Conservation (phyloP, 2,888 invertebrate genomes). For the Allophyes oxyacanthae region DNA sequence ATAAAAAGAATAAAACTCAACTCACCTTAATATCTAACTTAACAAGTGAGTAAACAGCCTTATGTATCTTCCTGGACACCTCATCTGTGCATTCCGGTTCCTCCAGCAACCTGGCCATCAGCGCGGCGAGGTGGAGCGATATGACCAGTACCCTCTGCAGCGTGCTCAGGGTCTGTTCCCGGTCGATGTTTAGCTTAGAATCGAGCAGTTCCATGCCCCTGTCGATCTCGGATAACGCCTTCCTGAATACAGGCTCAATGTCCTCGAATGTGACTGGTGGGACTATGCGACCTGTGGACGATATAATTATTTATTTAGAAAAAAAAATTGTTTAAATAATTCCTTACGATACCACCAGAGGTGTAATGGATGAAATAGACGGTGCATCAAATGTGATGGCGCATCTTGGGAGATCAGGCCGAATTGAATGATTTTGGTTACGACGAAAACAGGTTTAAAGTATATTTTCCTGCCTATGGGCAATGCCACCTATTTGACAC, state of each 20-base stretch:
- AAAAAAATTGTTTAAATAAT: too few relatives aligned
- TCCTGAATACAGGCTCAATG: slow-evolving; percentile 94
- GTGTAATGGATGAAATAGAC: too few relatives aligned
- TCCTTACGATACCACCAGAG: too few relatives aligned
- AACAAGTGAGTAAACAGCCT: slow-evolving; percentile 93
- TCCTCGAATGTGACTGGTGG: slow-evolving; percentile 95
- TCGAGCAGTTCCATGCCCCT: slow-evolving; percentile 90
- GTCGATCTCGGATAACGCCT: slow-evolving; percentile 94
- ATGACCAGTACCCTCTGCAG: slow-evolving; percentile 96
- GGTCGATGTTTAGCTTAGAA: slow-evolving; percentile 90
- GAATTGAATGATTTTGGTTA: too few relatives aligned
- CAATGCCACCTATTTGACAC: too few relatives aligned
- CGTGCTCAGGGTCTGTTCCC: slow-evolving; percentile 92
- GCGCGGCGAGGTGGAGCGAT: slow-evolving; percentile 94
- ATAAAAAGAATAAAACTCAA: too few relatives aligned
- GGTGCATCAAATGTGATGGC: too few relatives aligned
- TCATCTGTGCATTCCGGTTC: slow-evolving; percentile 86
- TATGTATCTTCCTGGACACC: slow-evolving; percentile 90
- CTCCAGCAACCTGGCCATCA: slow-evolving; percentile 92
- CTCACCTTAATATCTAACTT: slow-evolving; percentile 91
- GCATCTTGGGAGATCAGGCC: too few relatives aligned
- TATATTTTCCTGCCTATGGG: too few relatives aligned
- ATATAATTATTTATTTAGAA: not conserved
- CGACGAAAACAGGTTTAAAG: too few relatives aligned
- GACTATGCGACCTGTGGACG: slow-evolving; percentile 90